phyloP scores from a whole-genome alignment of 2,113 vertebrate species.

The Hippocampus mohnikei region DNA sequence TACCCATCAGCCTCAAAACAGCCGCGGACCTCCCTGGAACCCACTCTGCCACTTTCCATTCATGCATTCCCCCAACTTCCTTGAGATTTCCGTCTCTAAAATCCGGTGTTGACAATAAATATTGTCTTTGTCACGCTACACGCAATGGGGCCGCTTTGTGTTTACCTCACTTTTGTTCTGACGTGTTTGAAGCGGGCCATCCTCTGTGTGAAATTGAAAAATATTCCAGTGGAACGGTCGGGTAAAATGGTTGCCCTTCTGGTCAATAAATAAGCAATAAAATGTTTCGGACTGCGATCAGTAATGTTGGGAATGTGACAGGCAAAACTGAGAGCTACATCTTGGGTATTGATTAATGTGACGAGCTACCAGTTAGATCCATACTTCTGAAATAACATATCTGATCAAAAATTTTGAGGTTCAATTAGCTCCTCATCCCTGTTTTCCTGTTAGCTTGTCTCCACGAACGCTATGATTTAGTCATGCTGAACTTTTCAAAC shows the following conservation, averaged over 20 bases:
- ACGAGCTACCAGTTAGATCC: too few species aligned
- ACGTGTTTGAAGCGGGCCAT: conserved; percentile 8
- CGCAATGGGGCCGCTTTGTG: conserved; percentile 23
- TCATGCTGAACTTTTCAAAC: too few species aligned
- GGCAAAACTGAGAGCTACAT: too few species aligned
- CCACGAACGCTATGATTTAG: too few species aligned
- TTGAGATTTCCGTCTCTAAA: conserved; percentile 25
- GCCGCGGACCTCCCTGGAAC: conserved; percentile 76
- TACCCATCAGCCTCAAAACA: conserved; percentile 75
- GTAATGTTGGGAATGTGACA: too few species aligned
- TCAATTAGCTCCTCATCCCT: too few species aligned
- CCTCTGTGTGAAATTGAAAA: not conserved
- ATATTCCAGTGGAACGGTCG: not conserved
- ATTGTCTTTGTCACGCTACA: conserved; percentile 42
- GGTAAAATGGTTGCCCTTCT: not conserved
- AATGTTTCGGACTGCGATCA: not conserved
- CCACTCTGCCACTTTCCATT: conserved; percentile 73
- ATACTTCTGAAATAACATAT: too few species aligned
- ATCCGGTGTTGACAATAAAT: conserved; percentile 52
- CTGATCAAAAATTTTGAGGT: too few species aligned
- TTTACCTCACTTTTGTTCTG: conserved; percentile 40
- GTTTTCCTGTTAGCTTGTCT: too few species aligned
- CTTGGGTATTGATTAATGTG: too few species aligned
- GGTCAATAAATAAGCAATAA: not conserved
- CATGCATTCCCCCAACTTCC: conserved; percentile 51